Base-by-base conservation (phyloP, 2,113 vertebrate species). In the Mustelus asterias region DNA sequence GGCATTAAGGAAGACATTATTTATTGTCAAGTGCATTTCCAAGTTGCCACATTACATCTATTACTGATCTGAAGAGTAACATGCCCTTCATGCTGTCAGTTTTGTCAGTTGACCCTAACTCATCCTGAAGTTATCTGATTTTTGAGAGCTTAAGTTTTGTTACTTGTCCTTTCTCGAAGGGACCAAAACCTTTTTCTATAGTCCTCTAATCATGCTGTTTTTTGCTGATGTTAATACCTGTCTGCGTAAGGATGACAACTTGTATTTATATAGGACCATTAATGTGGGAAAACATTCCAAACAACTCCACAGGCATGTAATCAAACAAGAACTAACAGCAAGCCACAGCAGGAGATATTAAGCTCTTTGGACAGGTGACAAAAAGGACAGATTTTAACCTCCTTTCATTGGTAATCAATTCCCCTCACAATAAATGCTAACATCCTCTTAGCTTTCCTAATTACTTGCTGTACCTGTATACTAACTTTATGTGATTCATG, bases 1-100 rank as follows among this genome's bases (percentile, higher is more conserved):
- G 41, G 67, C 93, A 95, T 72, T 95, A 72, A 95, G 94, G 44
- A 95, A 76, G 37, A 70, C 94, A 95, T 95, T 95, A 95, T 72
- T 95, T 95, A 95, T 72, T 95, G 69, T 95, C 41, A 72, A 95
- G 70, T 48, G 41, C 67, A 95, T 95, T 72, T 95, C 94, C 69
- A 54, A 76, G 67, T 95, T 76, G 67, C 94, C 41, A 72, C 41
- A 6, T 72, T 95, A 37, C 94, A 95, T 95, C 94, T 95, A 95
- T 95, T 26, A 95, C 67, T 76, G 94, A 72, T 72, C 37, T 95
- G 89, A 93, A 72, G 94, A 95, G 69, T 95, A 95, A 72, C 69
- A 76, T 70, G 94, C 70, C 94, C 67, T 95, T 95, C 67, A 95
- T 95, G 94, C 65, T 95, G 94, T 95, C 69, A 72, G 94, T 72